Conservation (phyloP, 2,888 invertebrate genomes). For the Nebria salina region DNA sequence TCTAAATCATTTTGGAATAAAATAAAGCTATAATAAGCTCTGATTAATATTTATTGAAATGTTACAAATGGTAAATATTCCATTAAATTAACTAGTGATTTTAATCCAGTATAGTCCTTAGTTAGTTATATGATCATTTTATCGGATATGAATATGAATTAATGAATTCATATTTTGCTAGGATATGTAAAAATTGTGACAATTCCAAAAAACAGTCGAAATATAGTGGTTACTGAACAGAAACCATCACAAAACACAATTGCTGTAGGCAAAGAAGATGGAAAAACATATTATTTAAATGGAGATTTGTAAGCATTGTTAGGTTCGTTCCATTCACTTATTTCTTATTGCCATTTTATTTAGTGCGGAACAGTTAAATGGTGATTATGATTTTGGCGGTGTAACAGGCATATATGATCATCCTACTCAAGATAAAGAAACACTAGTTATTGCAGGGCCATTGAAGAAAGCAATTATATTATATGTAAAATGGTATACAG, state of each 20-base stretch:
- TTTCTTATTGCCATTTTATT: conserved; percentile 3
- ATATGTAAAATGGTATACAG: conserved; percentile 63
- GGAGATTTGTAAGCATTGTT: conserved; percentile 67
- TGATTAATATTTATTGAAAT: no score
- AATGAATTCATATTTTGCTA: conserved; percentile 47
- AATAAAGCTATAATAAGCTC: no score
- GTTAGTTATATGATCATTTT: no score
- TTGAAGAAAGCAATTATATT: conserved; percentile 69
- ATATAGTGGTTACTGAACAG: conserved; percentile 69
- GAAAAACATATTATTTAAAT: conserved; percentile 68
- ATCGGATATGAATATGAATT: neutral
- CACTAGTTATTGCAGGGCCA: conserved; percentile 70
- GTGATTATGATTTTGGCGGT: conserved; percentile 63
- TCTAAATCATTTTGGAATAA: no score
- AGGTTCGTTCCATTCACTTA: neutral
- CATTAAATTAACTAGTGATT: no score
- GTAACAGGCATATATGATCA: conserved; percentile 64
- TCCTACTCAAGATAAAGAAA: conserved; percentile 66
- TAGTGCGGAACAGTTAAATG: conserved; percentile 58
- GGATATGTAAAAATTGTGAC: conserved; percentile 69
- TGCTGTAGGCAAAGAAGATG: conserved; percentile 65
- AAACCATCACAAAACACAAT: conserved; percentile 67
- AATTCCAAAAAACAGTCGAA: conserved; percentile 70
- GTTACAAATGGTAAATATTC: no score
- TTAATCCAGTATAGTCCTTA: no score